Evolutionary conservation across 2,888 invertebrate genomes (phyloP).

Genomic region (Drosophila melanocephala): DNA sequence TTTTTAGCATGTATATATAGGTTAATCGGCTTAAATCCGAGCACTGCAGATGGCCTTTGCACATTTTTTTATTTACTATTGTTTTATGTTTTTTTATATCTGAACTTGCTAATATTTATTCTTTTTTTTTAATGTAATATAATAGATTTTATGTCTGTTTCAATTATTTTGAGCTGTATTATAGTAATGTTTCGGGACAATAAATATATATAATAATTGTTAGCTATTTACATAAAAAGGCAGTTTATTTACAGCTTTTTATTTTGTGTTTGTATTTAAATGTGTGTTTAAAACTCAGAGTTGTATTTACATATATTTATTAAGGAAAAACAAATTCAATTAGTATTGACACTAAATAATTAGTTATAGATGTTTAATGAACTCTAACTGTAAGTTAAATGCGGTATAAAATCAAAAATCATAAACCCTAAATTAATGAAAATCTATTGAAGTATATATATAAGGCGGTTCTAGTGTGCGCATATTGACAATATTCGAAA

Average conservation of each 20-base stretch:
- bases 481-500: conserved; percentile 9
- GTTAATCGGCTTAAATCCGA: conserved; percentile 44
- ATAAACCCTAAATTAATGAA: conserved; percentile 18
- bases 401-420: conserved; percentile 4
- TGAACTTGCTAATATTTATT: conserved; percentile 35
- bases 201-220: conserved; percentile 46
- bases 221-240: conserved; percentile 66
- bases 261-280: conserved; percentile 12
- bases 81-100: conserved; percentile 22
- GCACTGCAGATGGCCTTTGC: conserved; percentile 9
- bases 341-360: background rate
- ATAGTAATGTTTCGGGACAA: conserved; percentile 33
- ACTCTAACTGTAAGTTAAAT: conserved; percentile 16
- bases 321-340: conserved; percentile 6
- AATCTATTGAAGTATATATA: conserved; percentile 1
- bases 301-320: conserved; percentile 44
- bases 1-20: conserved; percentile 32
- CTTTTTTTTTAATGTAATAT: conserved; percentile 10
- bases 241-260: conserved; percentile 61
- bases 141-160: conserved; percentile 35
- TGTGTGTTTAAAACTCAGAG: conserved; percentile 22
- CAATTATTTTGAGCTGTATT: conserved; percentile 37
- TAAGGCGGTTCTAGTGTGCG: background rate
- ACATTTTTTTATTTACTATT: conserved; percentile 19
- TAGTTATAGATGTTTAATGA: conserved; percentile 28